These are phyloP conservation scores for Hystrix brachyura DNA, from an alignment of 2,113 vertebrate species.

Conservation along the genomic window DNA sequence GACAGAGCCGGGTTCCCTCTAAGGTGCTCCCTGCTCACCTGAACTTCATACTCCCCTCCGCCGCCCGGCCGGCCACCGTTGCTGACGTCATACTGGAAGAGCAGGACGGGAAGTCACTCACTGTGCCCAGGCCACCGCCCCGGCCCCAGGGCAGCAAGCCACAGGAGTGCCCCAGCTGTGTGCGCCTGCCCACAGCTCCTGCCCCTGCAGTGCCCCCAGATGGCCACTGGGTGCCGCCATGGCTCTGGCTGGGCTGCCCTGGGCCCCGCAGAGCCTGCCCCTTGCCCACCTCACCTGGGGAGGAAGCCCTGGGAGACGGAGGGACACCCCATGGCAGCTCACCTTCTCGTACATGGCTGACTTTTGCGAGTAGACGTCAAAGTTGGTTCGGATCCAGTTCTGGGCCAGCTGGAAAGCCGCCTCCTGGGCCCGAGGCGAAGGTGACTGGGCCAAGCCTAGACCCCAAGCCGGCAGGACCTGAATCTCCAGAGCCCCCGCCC, in stretches of 20 bases:
- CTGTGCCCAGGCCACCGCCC: not conserved
- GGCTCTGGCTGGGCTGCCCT: not conserved
- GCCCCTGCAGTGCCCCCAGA: not conserved
- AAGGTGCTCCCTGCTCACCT: slow-evolving; percentile 84
- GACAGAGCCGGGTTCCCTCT: not conserved
- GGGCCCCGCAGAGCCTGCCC: not conserved
- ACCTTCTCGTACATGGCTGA: slow-evolving; percentile 94
- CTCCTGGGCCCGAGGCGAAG: slow-evolving; percentile 82
- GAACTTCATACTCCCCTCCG: slow-evolving; percentile 93
- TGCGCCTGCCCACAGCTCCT: not conserved
- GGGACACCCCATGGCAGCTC: not conserved
- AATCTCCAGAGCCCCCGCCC: not conserved
- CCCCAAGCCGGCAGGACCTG: not conserved
- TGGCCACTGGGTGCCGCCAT: slow-evolving; percentile 52
- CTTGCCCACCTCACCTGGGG: not conserved
- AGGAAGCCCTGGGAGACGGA: not conserved
- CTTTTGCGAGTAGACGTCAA: slow-evolving; percentile 86
- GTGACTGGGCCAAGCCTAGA: slow-evolving; percentile 89
- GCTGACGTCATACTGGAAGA: slow-evolving; percentile 89
- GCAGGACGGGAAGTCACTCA: not conserved
- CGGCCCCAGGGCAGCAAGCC: not conserved
- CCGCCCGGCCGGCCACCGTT: slow-evolving; percentile 90
- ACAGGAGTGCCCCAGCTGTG: not conserved
- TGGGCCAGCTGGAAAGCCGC: slow-evolving; percentile 90
- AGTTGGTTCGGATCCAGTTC: slow-evolving; percentile 91